phyloP scores from a whole-genome alignment of 2,113 vertebrate genomes.

The human region GRCh38 chr2:33031001-33031500 shows the following conservation, averaged over 20 bases:
- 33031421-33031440: neutral
- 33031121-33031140: neutral
- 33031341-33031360: neutral
- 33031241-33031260: neutral
- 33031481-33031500: neutral
- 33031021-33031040: conserved; percentile 10
- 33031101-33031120: neutral
- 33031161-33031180: neutral
- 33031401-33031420: neutral
- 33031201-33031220: conserved; percentile 7
- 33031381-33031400: neutral
- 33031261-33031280: neutral
- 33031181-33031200: neutral
- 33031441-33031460: neutral
- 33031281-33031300: neutral
- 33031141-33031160: neutral
- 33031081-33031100: neutral
- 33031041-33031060: conserved; percentile 21
- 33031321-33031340: neutral
- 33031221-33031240: neutral
- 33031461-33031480: neutral
- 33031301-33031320: neutral
- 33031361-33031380: neutral
- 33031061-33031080: neutral
- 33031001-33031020: conserved; percentile 5